Percentiles rank a stretch among this genome's conserved stretches.
Evolutionary conservation across 2,888 invertebrate species (phyloP).

Genomic region (Melinaea menophilus): DNA sequence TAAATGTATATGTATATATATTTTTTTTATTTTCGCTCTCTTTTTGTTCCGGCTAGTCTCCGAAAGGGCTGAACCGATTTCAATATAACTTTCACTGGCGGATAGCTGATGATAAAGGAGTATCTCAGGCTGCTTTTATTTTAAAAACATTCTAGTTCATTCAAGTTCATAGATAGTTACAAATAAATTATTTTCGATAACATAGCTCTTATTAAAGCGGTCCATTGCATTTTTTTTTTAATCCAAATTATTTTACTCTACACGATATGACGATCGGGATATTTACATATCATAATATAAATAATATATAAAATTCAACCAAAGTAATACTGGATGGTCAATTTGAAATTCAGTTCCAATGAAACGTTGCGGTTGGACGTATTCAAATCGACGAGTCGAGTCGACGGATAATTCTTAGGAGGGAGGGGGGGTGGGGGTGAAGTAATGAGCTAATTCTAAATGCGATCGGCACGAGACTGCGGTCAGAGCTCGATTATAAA

Average conservation of each 20-base stretch:
- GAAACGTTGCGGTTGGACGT: conserved; percentile 44
- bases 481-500: too few species aligned
- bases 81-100: too few species aligned
- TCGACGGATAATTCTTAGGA: conserved; percentile 50
- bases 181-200: not conserved
- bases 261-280: conserved; percentile 1
- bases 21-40: too few species aligned
- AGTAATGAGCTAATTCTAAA: conserved; percentile 67
- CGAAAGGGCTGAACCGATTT: too few species aligned
- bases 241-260: not conserved
- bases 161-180: too few species aligned
- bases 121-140: too few species aligned
- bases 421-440: conserved; percentile 38
- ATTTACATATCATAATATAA: conserved; percentile 44
- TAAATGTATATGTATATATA: too few species aligned
- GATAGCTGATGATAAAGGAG: too few species aligned
- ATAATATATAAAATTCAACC: conserved; percentile 41
- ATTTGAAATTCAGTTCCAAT: conserved; percentile 31
- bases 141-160: too few species aligned
- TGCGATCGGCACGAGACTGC: conserved; percentile 34
- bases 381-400: conserved; percentile 52
- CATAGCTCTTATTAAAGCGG: not conserved
- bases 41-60: too few species aligned
- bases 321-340: conserved; percentile 27
- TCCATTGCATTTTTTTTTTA: not conserved